A percentile compares a stretch with the other conserved stretches of the same genome.
Conservation (phyloP, 2,888 invertebrate genomes). For the Exocentrus adspersus region DNA sequence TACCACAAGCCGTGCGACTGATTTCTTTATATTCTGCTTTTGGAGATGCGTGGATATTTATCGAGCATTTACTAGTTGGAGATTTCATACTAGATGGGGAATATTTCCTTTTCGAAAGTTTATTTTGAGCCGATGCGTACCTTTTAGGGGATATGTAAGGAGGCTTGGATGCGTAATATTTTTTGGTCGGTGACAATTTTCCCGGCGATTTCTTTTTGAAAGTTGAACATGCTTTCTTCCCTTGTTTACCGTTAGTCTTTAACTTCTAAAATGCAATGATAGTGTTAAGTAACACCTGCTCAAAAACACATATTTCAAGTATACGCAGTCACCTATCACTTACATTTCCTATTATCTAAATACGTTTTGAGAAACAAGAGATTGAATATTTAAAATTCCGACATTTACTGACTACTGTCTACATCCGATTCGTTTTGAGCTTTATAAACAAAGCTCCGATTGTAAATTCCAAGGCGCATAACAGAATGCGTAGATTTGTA, state of each 20-base stretch:
- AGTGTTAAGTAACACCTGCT: too few relatives aligned
- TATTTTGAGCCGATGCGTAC: slow-evolving; percentile 25
- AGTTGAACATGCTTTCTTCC: slow-evolving; percentile 15
- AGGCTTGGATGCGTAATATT: slow-evolving; percentile 33
- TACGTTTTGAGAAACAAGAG: too few relatives aligned
- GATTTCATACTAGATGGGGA: slow-evolving; percentile 7
- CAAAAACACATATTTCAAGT: too few relatives aligned
- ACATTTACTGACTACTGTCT: too few relatives aligned
- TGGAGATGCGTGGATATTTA: slow-evolving; percentile 5
- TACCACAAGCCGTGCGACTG: not conserved
- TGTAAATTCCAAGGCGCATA: too few relatives aligned
- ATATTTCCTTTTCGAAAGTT: not conserved
- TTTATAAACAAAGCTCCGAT: too few relatives aligned
- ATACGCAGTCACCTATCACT: too few relatives aligned
- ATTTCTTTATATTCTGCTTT: not conserved
- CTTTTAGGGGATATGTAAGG: slow-evolving; percentile 33
- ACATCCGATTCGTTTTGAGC: too few relatives aligned
- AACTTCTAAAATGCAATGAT: slow-evolving; percentile 17
- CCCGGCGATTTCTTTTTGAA: slow-evolving; percentile 11
- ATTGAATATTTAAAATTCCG: too few relatives aligned
- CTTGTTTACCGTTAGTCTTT: slow-evolving; percentile 27
- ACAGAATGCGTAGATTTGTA: too few relatives aligned
- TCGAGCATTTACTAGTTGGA: slow-evolving; percentile 11
- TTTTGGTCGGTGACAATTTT: slow-evolving; percentile 40
- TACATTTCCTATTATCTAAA: too few relatives aligned